These are phyloP conservation scores for Zaprionus gabonicus DNA, from an alignment of 1,140 invertebrate species.

Conservation along the genomic window DNA sequence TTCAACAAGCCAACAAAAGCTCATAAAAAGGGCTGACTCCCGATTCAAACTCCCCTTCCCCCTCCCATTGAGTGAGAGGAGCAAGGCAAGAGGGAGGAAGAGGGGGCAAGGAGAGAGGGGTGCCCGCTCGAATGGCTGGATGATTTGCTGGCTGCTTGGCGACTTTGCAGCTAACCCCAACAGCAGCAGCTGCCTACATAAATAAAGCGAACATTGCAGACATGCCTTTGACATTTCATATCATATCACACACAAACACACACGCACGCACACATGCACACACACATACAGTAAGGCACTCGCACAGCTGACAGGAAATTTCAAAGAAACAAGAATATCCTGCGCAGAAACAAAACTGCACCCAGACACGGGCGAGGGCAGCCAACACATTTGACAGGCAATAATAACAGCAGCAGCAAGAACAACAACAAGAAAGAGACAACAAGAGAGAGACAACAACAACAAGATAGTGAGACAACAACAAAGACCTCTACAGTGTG, in stretches of 20 bases:
- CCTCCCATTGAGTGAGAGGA: not conserved
- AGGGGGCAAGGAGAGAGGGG: constrained; percentile 8
- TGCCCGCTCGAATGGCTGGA: not conserved
- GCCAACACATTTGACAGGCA: constrained; percentile 44
- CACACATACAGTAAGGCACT: constrained; percentile 4
- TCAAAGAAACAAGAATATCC: constrained; percentile 38
- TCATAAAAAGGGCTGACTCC: constrained; percentile 76
- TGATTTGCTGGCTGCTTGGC: constrained; percentile 44
- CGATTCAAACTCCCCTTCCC: not conserved
- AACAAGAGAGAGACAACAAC: constrained; percentile 4
- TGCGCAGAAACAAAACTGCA: constrained; percentile 40
- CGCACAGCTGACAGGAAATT: constrained; percentile 40
- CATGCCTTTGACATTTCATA: constrained; percentile 77
- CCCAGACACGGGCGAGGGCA: constrained; percentile 12
- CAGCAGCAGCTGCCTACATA: constrained; percentile 63
- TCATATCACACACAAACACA: constrained; percentile 31
- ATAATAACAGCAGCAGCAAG: constrained; percentile 23
- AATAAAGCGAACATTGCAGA: constrained; percentile 67
- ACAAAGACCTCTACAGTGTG: constrained; percentile 16
- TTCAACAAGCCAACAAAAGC: constrained; percentile 82
- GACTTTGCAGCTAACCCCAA: constrained; percentile 64
- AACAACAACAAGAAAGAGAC: not conserved
- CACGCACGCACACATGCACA: constrained; percentile 31
- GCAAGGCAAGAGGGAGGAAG: not conserved
- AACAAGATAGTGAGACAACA: constrained; percentile 2